Evolutionary conservation across 2,888 invertebrate genomes (phyloP), one percentile per base, ranked within the genome.

Genomic region (Spisula solida): DNA sequence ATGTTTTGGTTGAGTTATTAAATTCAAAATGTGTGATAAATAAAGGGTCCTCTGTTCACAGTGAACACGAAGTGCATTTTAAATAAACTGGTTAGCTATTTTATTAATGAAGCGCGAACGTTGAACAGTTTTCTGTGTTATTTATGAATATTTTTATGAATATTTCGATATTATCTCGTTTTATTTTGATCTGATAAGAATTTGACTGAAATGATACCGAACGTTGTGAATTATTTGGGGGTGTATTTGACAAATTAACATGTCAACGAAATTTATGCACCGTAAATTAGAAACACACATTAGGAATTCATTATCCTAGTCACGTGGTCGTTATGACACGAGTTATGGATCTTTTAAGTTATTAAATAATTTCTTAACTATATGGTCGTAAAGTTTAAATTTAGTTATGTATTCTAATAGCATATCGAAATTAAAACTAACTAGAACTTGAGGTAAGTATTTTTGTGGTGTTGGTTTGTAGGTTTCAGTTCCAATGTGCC

Each of bases 71-170:
- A 25, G 20, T 66, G 60, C 25, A 66, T 25, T 25, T 25, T 66
- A 25, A 66, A 25, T 66, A 10, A 25, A 66, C 60, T 66, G 4
- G 60, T 25, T 66, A 66, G 25, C 25, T 25, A 66, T 66, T 8
- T 66, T n/a, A 66, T 25, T 66, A 25, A 12, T 66, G 60, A 66
- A 66, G n/a, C 10, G 10, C 25, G 60, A 66, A 25, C n/a, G n/a
- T 25, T 10, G n/a, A 66, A 66, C 25, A 66, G 60, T 25, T 66
- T n/a, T 66, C 60, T 25, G n/a, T 66, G 60, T 66, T 66, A 25
- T 66, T 66, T 66, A 66, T 66, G 25, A 10, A 66, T 25, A 66
- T 66, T 66, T 25, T n/a, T 66, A 60, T 66, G n/a, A n/a, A n/a
- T 25, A 25, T 66, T 66, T 66, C 60, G 60, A 66, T 66, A 10